Base-by-base conservation (phyloP, 2,888 invertebrate genomes). In the Catocala fraxini region DNA sequence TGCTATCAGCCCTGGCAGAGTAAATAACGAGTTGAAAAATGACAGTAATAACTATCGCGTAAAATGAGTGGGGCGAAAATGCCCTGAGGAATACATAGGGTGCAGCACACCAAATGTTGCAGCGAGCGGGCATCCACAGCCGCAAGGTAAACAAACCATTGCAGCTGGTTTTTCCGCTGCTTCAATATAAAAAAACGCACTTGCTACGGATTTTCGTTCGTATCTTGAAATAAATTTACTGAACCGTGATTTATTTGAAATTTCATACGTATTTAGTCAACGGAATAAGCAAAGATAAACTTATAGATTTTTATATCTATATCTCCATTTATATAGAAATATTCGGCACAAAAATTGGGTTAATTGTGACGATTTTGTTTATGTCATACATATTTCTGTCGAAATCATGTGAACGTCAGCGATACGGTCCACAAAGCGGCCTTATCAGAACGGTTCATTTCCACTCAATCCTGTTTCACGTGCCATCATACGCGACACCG, bases 21-120 rank as follows among this genome's bases (percentile, higher is more conserved):
- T 93, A 93, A 94, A 93, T 93, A 94, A 93, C 93, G 92, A 94
- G 93, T 93, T 94, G 94, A 93, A 94, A 94, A 93, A 94, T 94
- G 93, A 92, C 93, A 90, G 94, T 90, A 93, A 94, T 94, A 93
- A 93, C 94, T 93, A 93, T 92, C 82, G 87, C 88, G 89, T 87
- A 87, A 93, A 93, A 93, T 93, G 94, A 93, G 89, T 90, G 87
- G 94, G 94, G 93, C 82, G 91, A 87, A 82, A 87, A 93, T 90
- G 89, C 93, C 93, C 93, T 68, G 73, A 90, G 93, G 93, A 90
- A 91, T 92, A 92, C 90, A 88, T 86, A 90, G 90, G 90, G 90
- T 77, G 81, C 82, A 77, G 82, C 75, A 76, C 84, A 86, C 92
- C 93, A 92, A 93, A 92, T 92, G 92, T 90, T 91, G 90, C 90